Base-by-base conservation (phyloP, 2,113 vertebrate genomes). In the Rhinoderma darwinii region DNA sequence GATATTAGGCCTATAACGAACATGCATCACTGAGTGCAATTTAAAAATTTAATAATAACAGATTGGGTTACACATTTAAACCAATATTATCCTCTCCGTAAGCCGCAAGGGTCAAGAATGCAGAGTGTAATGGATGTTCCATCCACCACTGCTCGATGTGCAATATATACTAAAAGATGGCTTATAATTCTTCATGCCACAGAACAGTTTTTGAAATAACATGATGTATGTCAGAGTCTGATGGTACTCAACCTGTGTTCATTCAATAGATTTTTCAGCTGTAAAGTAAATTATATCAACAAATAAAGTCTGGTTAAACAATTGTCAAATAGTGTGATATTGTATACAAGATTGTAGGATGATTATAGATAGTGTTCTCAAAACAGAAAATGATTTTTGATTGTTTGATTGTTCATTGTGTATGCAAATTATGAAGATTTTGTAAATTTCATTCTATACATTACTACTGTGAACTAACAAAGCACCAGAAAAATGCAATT, bases 41-140 rank as follows among this genome's bases (percentile, higher is more conserved):
- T 76, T 47, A 84, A 84, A 84, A 81, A 70, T 88, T 51, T 44
- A 66, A 77, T 72, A 84, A 82, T 70, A 70, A 75, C 70, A 78
- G 77, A 82, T 50, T 63, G 74, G 77, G 76, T 70, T 84, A 86
- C 63, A 86, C 72, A 70, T 72, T 86, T 80, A 79, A 80, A 72
- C 66, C 37, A 87, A 87, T 73, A 72, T 73, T 80, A 54, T 47
- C 35, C 77, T 87, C 51, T 22, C 50, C n/a, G 35, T 27, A 17
- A 81, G 59, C 22, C 75, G 22, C 39, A 70, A 54, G 35, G 84
- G 66, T 70, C 84, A 79, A 70, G 22, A 86, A 37, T 39, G 12
- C 61, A 27, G 78, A 68, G 44, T 22, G 68, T 86, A 70, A 79
- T 54, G 66, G 43, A 83, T 73, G 66, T 70, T 54, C 47, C 66